Evolutionary conservation across 2,113 vertebrate genomes (phyloP), one percentile per base, ranked within the genome.

Genomic region (Embiotoca jacksoni): DNA sequence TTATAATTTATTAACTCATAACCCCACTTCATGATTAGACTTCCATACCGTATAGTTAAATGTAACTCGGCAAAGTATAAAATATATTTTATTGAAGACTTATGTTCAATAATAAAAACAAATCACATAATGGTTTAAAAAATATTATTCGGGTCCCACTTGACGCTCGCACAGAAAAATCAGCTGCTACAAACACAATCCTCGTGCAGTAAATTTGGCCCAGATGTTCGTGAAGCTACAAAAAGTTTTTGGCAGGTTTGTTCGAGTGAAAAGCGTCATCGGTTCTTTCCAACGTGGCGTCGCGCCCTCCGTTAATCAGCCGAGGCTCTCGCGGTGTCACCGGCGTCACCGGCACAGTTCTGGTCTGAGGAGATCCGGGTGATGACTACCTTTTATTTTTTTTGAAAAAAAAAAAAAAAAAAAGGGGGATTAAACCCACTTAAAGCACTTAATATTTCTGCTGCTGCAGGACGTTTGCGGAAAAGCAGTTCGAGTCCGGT

Each of bases 51-150:
- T 11, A 44, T 2, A 61, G 1, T 15, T 41, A 33, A 67, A 15
- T 37, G 44, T 9, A 9, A 80, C 36, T 70, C 66, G 55, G 35
- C 13, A 78, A 81, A 76, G 75, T 80, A 89, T 7, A 14, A 80
- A 81, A 84, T 31, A 62, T 54, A 63, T 70, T 83, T 78, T 83
- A 84, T 82, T 79, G 65, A 75, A 82, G 73, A 80, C n/a, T 16
- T 64, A 64, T 39, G 0, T 58, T 76, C 86, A 84, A 11, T 57
- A 60, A 69, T 72, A 65, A 80, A 75, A 87, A 75, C 32, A 65
- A 68, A 72, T 58, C 36, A 23, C 23, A 49, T 57, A 7, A 8
- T 36, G 33, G 9, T 30, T 33, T 65, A 30, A 58, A 55, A 78
- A 44, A 49, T 11, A 36, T 30, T 2, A 36, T 33, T 55, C 61